Percentiles rank a stretch among this genome's conserved stretches.
Conservation (phyloP, 2,113 vertebrate species). For the Myiozetetes cayanensis region DNA sequence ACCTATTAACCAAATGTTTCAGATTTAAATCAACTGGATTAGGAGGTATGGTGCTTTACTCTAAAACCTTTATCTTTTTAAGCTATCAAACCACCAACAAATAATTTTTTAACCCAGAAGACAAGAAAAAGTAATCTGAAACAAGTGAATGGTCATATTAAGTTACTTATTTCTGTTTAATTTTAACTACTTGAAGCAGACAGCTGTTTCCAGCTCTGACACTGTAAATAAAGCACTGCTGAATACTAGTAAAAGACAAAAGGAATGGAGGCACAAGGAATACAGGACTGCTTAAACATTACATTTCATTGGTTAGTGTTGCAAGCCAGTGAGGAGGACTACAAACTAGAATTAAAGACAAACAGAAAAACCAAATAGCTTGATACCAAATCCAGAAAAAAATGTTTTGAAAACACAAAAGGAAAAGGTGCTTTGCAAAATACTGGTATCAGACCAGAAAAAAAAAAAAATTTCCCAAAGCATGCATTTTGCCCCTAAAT, state of each 20-base stretch:
- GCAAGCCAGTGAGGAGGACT: not conserved
- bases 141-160: not conserved
- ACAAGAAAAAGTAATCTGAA: not conserved
- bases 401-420: not conserved
- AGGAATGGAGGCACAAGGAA: not conserved
- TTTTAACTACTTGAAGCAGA: not conserved
- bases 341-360: not conserved
- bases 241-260: not conserved
- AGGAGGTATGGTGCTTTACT: not conserved
- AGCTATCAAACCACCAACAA: not conserved
- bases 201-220: not conserved
- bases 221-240: not conserved
- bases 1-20: not conserved
- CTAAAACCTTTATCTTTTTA: not conserved
- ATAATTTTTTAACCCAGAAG: not conserved
- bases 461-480: not conserved
- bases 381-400: not conserved
- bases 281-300: not conserved
- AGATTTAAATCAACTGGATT: not conserved
- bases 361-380: not conserved
- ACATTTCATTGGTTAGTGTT: not conserved
- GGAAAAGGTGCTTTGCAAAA: constrained; percentile 50
- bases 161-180: constrained; percentile 1
- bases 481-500: not conserved
- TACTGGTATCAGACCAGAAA: not conserved